Evolutionary conservation across 2,113 vertebrate species (phyloP), one percentile per base, ranked within the genome.

Genomic region (Hydrochoerus hydrochaeris): DNA sequence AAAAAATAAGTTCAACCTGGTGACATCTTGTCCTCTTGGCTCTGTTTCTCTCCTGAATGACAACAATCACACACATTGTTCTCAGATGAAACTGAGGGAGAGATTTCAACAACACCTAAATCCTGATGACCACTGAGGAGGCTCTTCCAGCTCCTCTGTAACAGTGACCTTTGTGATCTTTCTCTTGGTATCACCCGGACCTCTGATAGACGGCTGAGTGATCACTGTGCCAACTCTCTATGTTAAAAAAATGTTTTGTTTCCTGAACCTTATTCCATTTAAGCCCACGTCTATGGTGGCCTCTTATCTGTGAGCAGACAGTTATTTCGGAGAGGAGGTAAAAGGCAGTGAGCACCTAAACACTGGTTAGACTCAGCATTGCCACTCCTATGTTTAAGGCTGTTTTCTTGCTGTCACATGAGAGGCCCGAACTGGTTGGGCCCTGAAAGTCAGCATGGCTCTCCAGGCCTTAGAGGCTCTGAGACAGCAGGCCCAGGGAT

Each of bases 1-100:
- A 77, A 93, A 92, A 92, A 2, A 0, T 38, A 35, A 90, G 89
- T 97, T 88, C 93, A 96, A 88, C 90, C 89, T 96, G 94, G 95
- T 97, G 96, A 95, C 83, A 94, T 2, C 9, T 65, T 97, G 91
- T 96, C 93, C 7, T 0, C 90, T 95, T 82, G 69, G 93, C 75
- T 54, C 92, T 93, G 65, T 94, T 32, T 95, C 91, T 98, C 93
- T 88, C 88, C 91, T 49, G 52, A 92, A 82, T 26, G 58, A 82
- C 89, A 90, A 81, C 19, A 82, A 41, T 93, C 67, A 32, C 46
- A 38, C 46, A 46, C 32, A 46, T 6, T 78, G 88, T 67, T 63
- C 41, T 38, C 41, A 28, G 8, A 35, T 1, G 30, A 87, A 75
- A 82, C 0, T 17, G 52, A 52, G 9, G 35, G 65, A 54, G 49